Percentiles rank a stretch among this genome's conserved stretches.
Evolutionary conservation across 1,140 invertebrate species (phyloP).

Genomic region (Cydia fagiglandana): DNA sequence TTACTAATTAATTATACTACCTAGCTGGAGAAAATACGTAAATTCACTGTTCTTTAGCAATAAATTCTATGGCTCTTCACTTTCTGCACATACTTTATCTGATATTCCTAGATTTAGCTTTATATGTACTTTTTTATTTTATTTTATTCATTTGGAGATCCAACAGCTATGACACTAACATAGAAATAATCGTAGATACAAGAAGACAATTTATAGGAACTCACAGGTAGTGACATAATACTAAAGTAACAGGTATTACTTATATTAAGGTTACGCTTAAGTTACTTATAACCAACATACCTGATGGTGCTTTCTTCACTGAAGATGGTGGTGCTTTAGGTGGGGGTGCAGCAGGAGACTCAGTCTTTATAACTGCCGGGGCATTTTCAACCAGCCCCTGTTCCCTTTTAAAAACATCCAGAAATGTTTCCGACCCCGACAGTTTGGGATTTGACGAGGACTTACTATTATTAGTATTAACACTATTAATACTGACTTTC

Average conservation of each 20-base stretch:
- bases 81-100: no score
- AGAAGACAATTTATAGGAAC: no score
- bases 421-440: constrained; percentile 60
- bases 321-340: constrained; percentile 36
- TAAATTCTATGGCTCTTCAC: no score
- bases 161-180: no score
- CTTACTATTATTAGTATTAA: constrained; percentile 57
- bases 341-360: constrained; percentile 38
- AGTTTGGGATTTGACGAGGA: constrained; percentile 41
- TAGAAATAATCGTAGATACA: no score
- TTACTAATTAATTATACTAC: not conserved
- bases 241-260: no score
- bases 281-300: constrained; percentile 27
- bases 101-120: no score
- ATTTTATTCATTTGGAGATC: no score
- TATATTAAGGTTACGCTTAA: no score
- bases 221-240: no score
- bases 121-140: no score
- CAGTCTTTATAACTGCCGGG: constrained; percentile 50
- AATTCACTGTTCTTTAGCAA: no score
- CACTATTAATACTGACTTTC: constrained; percentile 71
- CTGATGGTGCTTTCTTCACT: constrained; percentile 44
- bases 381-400: constrained; percentile 60
- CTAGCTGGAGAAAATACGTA: not conserved
- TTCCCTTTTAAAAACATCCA: constrained; percentile 75